Evolutionary conservation across 2,888 invertebrate genomes (phyloP).

Genomic region (Synanthedon vespiformis): DNA sequence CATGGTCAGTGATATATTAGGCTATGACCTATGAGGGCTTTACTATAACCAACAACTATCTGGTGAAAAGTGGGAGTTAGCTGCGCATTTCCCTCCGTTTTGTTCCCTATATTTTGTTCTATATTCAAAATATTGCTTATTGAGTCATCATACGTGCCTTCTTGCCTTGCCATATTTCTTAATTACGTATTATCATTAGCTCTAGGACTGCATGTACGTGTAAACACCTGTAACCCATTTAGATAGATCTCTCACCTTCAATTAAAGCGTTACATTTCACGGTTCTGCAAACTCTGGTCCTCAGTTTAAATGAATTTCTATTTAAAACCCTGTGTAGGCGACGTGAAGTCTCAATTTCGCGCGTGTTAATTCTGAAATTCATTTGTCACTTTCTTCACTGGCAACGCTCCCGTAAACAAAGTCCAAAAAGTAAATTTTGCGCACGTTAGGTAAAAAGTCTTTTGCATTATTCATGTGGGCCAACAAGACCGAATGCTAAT

Average conservation of each 20-base stretch:
- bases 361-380: slow-evolving; percentile 27
- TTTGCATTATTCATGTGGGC: neutral
- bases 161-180: neutral
- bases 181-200: neutral
- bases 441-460: neutral
- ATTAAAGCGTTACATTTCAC: neutral
- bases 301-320: slow-evolving; percentile 19
- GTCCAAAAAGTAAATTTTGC: slow-evolving; percentile 5
- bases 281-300: slow-evolving; percentile 8
- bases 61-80: too few relatives aligned
- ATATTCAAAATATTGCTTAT: too few relatives aligned
- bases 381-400: slow-evolving; percentile 38
- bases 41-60: too few relatives aligned
- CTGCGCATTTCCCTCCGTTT: too few relatives aligned
- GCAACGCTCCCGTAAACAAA: slow-evolving; percentile 28
- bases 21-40: too few relatives aligned
- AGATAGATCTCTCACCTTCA: neutral
- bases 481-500: too few relatives aligned
- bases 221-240: neutral
- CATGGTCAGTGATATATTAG: too few relatives aligned
- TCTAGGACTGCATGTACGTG: neutral
- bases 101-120: too few relatives aligned
- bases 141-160: too few relatives aligned
- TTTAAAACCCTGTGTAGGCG: slow-evolving; percentile 39
- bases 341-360: slow-evolving; percentile 31